Evolutionary conservation across 2,113 vertebrate species (phyloP), one percentile per base, ranked within the genome.

Genomic region (Stercorarius parasiticus): DNA sequence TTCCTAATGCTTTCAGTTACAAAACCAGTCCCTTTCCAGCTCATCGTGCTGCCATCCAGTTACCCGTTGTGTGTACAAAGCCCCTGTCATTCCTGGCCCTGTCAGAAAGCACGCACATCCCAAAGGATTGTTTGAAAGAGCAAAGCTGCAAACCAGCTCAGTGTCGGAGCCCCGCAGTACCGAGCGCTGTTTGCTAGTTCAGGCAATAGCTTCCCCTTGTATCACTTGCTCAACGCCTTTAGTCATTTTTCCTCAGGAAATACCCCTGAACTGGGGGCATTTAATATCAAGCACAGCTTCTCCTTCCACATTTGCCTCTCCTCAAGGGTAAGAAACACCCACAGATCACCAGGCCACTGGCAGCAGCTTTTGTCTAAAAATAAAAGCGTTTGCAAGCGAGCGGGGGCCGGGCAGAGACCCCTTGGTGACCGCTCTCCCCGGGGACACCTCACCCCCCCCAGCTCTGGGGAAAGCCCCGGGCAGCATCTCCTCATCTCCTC

Each of bases 31-130:
- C 32, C 66, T 13, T 67, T 14, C 32, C 34, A 23, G 34, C 34
- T 45, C 21, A 1, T 20, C 36, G 1, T 5, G 25, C 42, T 55
- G 42, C 86, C 10, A 10, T 5, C 70, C 23, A 16, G 77, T 30
- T 22, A 26, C 74, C 56, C 17, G 56, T 7, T 22, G 1, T 1
- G 20, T 3, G 11, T 5, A 20, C 55, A 47, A 47, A 70, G 61
- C 49, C 61, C 40, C 64, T 34, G 2, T 15, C 3, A 0, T 5
- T 16, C 49, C 14, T 2, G 53, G 20, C 10, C 45, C 36, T 5
- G 15, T 10, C 36, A 25, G 53, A 47, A 58, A 9, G 30, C 42
- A 47, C 4, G 0, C 9, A 9, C 40, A 5, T 6, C 73, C 10
- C 21, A 6, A 25, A n/a, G 66, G 27, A 26, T 2, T 5, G 29